Conservation (phyloP, 2,888 invertebrate genomes). For the Apodemia hepburni region DNA sequence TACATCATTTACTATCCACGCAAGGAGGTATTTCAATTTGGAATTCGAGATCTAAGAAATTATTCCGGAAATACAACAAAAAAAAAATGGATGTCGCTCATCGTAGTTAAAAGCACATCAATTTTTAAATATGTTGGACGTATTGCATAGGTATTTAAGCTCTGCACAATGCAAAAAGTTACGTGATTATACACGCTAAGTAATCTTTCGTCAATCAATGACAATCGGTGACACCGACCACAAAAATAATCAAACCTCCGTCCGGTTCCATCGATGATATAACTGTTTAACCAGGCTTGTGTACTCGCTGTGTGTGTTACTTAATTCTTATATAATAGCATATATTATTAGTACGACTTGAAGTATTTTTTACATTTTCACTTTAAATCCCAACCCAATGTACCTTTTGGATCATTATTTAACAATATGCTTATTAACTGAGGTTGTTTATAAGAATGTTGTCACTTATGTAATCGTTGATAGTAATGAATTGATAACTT, state of each 20-base stretch:
- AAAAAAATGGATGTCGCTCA: no score
- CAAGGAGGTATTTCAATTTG: no score
- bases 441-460: background rate
- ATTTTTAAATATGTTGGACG: background rate
- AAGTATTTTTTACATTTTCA: slow-evolving; percentile 2
- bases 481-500: no score
- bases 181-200: background rate
- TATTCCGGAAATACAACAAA: no score
- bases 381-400: background rate
- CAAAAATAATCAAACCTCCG: slow-evolving; percentile 9
- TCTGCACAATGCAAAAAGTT: background rate
- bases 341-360: slow-evolving; percentile 8
- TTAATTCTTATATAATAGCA: slow-evolving; percentile 20
- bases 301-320: slow-evolving; percentile 14
- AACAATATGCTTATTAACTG: background rate
- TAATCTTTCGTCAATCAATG: slow-evolving; percentile 4
- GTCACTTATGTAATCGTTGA: background rate
- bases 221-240: slow-evolving; percentile 2
- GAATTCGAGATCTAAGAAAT: no score
- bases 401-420: background rate
- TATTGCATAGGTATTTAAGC: background rate
- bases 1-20: no score
- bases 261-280: slow-evolving; percentile 12
- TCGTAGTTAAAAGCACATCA: background rate
- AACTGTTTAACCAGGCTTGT: background rate